Base-by-base conservation (phyloP, 2,888 invertebrate species). In the Notodonta ziczac region DNA sequence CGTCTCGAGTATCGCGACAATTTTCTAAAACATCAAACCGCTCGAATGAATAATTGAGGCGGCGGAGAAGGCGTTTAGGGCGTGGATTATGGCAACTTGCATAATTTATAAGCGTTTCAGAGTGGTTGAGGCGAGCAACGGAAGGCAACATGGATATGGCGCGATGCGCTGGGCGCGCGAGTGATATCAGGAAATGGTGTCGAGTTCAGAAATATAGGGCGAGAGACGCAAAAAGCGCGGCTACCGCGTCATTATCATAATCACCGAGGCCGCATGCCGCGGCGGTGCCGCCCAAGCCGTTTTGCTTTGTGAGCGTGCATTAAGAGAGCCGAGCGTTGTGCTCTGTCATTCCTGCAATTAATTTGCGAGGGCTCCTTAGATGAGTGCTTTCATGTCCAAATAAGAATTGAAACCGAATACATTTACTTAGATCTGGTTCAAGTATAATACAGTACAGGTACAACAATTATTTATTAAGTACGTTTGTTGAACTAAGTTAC, bases 11-110 rank as follows among this genome's bases (percentile, higher is more conserved):
- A 91, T 87, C 85, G 86, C 86, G 88, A 91, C 92, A 90, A 90
- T 92, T 91, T 91, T 91, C 90, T 93, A 91, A 91, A 91, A 89
- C 90, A 92, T 91, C 91, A 92, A 91, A 91, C 90, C 90, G 80
- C 89, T 86, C 85, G 85, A 88, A 91, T 93, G 90, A 93, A 93
- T 92, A 91, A 93, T 93, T 91, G 88, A 92, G 84, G 83, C 85
- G 82, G 83, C 81, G 87, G 88, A 89, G 90, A 88, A 90, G 87
- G 89, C 91, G 89, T 91, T 92, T 92, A 93, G 89, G 89, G 88
- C 87, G 89, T 87, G 88, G 91, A 91, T 92, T 93, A 93, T 91
- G 84, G 89, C 90, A 86, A 88, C 87, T 90, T 91, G 90, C 90
- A 93, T 93, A 92, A 91, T 91, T 92, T 91, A 93, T 91, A 88